Base-by-base conservation (phyloP, 1,140 invertebrate genomes). In the Aphaenogaster ashmeadi region DNA sequence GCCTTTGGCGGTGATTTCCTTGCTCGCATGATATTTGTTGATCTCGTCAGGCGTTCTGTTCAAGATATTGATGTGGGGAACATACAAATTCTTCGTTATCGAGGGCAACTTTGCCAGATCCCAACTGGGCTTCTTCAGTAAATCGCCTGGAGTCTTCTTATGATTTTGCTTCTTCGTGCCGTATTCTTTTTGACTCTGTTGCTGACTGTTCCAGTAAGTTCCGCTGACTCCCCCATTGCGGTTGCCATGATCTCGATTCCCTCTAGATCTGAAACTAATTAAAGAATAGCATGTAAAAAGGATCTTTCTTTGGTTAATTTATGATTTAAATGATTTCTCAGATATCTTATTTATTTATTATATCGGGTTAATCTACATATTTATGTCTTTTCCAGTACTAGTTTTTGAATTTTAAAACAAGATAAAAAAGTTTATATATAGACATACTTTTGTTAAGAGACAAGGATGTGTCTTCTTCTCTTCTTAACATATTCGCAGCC, bases 61-160 rank as follows among this genome's bases (percentile, higher is more conserved):
- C 56, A 97, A 93, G 21, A 98, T 97, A 95, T 97, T 97, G 4
- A 97, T 96, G 95, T 98, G 98, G 69, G 98, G 98, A 83, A 97
- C 96, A 94, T 99, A 99, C 93, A 99, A 98, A 95, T 99, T 98
- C 95, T 99, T 99, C 84, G 97, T 96, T 94, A 99, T 99, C 52
- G 97, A 97, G 88, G 97, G 97, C 38, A 99, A 95, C 78, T 97
- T 96, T 27, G 95, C 94, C 81, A 97, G 93, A 89, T 99, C 98
- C 98, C 98, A 99, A 84, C 96, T 96, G 8, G 98, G 98, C 93
- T 98, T 98, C 5, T 97, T 96, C 60, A 99, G 94, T 72, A 96
- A 96, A 77, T 97, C 97, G 71, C 98, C 98, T 36, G 98, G 97
- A 92, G 97, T 97, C 92, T 97, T 97, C 75, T 95, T 95, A 52